Base-by-base conservation (phyloP, 2,888 invertebrate species). In the Trissolcus brochymenae region DNA sequence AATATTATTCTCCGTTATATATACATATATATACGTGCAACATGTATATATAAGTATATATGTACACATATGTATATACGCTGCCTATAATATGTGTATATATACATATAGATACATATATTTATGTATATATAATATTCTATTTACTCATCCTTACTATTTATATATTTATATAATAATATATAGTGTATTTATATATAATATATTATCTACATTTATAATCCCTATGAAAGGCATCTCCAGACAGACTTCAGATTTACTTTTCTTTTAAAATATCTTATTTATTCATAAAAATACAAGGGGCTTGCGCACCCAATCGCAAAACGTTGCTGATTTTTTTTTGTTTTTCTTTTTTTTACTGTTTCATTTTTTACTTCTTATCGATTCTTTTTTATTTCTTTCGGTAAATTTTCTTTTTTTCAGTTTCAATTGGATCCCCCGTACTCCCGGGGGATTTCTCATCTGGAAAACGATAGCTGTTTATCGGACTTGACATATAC, bases 171-270 rank as follows among this genome's bases (percentile, higher is more conserved):
- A 83, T 85, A 85, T 82, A 81, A 82, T 83, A 82, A 86, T 87
- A 88, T 88, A 88, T 88, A 88, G 85, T 87, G 84, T 88, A 88
- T 88, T 88, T 88, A 87, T 88, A 87, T 88, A 88, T 88, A 88
- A 88, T 88, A 88, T 88, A 88, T 87, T 88, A 88, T 71, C 62
- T 88, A 88, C 88, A 88, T 88, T 88, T 88, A 88, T 88, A 88
- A 88, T 88, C 88, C 88, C 88, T 88, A 88, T 88, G 83, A 88
- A 89, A 88, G 88, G 88, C 88, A 89, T 89, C 88, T 88, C 88
- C 88, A 88, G 87, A 87, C 88, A 88, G 88, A 88, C 88, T 89
- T 89, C 87, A 88, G 87, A 88, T 89, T 89, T 87, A 86, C 84
- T 86, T 87, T 84, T 84, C 83, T 83, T 84, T 88, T 87, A 87